Evolutionary conservation across 2,888 invertebrate species (phyloP).

Genomic region (Papilio elwesi): DNA sequence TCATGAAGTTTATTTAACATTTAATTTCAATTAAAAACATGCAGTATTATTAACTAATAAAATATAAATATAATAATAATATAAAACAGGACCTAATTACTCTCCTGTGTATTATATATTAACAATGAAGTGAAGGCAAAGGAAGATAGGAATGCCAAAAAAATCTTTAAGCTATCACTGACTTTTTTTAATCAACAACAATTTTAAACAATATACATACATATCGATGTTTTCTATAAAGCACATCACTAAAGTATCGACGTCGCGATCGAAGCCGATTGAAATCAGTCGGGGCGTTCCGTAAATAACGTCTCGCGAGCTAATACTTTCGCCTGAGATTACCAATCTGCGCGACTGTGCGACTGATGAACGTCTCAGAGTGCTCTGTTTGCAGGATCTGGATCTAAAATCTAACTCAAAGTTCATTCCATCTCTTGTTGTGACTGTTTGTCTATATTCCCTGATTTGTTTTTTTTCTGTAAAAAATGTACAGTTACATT

Average conservation of each 20-base stretch:
- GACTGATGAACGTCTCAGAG: slow-evolving; percentile 53
- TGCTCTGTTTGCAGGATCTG: slow-evolving; percentile 6
- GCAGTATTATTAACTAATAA: too few species aligned
- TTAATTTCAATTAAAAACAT: too few species aligned
- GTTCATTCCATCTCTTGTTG: background rate
- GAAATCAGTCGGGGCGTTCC: slow-evolving; percentile 73
- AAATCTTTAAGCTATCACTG: too few species aligned
- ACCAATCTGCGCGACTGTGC: slow-evolving; percentile 64
- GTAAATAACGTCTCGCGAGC: slow-evolving; percentile 78
- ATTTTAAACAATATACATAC: background rate
- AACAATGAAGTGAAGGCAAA: too few species aligned
- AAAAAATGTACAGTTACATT: too few species aligned
- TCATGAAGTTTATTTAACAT: too few species aligned
- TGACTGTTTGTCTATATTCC: background rate
- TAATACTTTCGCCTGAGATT: slow-evolving; percentile 79
- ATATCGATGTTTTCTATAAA: slow-evolving; percentile 18
- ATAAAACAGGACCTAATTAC: too few species aligned
- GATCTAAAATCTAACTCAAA: too few species aligned
- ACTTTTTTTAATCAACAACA: too few species aligned
- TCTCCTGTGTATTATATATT: too few species aligned
- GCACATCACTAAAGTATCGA: slow-evolving; percentile 20
- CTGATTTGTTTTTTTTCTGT: background rate
- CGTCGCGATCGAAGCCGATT: slow-evolving; percentile 69
- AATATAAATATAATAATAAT: too few species aligned
- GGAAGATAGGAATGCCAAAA: too few species aligned